Base-by-base conservation (phyloP, 2,888 invertebrate species). In the Crocallis elinguaria region DNA sequence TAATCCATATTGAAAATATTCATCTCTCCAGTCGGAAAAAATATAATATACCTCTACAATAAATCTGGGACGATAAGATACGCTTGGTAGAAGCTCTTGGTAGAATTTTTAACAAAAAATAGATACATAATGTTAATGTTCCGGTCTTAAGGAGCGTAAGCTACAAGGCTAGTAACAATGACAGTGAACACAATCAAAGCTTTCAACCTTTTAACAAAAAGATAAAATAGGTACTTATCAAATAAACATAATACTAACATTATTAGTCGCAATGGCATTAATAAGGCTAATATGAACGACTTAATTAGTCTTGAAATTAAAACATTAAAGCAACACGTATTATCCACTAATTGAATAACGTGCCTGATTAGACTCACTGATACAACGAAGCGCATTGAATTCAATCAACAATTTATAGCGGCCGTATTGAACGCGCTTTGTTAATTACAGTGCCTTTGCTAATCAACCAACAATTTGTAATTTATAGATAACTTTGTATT, bases 401-500 rank as follows among this genome's bases (percentile, higher is more conserved):
- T 60, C 50, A 63, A 60, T 63, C 57, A 58, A 56, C 62, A 35
- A 57, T 56, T 52, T 52, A 51, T 49, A 37, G 49, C 42, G 53
- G 53, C 53, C 46, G 42, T 50, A 62, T 59, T 55, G 50, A 50
- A 45, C 55, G 46, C 29, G 54, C 52, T 37, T 49, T 57, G 59
- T 57, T 62, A 49, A 52, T 48, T 48, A 48, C 37, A 41, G n/a
- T 46, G 35, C 25, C 57, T 32, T 11, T 42, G 46, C 51, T 60
- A 59, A 59, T 57, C 49, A 57, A 33, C 35, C 56, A 38, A 33
- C 25, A 42, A 42, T 49, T 36, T 49, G 30, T 49, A n/a, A 9
- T 11, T 42, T 23, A 21, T 30, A 35, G 41, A 49, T 49, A 14
- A 49, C 35, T 35, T 11, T 38, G 16, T 32, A 14, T 46, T 46